Base-by-base conservation (phyloP, 1,140 invertebrate species). In the Subanguina moxae region DNA sequence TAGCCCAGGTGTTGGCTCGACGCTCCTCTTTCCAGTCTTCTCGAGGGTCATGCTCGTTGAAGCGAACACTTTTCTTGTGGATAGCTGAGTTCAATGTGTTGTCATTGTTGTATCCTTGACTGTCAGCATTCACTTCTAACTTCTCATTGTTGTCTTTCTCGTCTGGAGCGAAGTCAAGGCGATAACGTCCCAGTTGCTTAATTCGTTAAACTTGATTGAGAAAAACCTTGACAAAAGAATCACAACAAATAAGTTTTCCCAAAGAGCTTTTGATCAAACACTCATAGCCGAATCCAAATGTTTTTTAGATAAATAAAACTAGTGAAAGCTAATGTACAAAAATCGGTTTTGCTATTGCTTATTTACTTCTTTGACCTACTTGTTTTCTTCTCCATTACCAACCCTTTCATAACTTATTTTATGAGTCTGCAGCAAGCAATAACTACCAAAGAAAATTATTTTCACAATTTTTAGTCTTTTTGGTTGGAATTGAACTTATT, bases 111-210 rank as follows among this genome's bases (percentile, higher is more conserved):
- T 38, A 38, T 5, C 32, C 32, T 3, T 5, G 32, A 38, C 32
- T 38, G 48, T 67, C 52, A 58, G 23, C 23, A 75, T 57, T 42
- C 42, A 42, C 32, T 46, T 38, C 15, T 13, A 30, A 45, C 25
- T 67, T 65, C 23, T 62, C 42, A 38, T 42, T 43, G 21, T 25
- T 9, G 17, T 32, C n/a, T 46, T 73, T 58, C 23, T 76, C 77
- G 45, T 75, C 73, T 32, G 59, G 68, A 25, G 38, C 62, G 28
- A 38, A 15, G 27, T 78, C 75, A 11, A 80, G 65, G 19, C 72
- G 78, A 27, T 80, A 77, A 21, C 76, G 68, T 11, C 76, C 76
- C 21, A 77, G 67, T 69, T 77, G 67, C 62, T 63, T 25, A 43
- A 70, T 71, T 15, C 23, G 8, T 38, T 71, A n/a, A n/a, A n/a